Percentiles rank a stretch among this genome's conserved stretches.
phyloP scores from a whole-genome alignment of 2,888 invertebrate genomes.

The Tenthredo distinguenda region DNA sequence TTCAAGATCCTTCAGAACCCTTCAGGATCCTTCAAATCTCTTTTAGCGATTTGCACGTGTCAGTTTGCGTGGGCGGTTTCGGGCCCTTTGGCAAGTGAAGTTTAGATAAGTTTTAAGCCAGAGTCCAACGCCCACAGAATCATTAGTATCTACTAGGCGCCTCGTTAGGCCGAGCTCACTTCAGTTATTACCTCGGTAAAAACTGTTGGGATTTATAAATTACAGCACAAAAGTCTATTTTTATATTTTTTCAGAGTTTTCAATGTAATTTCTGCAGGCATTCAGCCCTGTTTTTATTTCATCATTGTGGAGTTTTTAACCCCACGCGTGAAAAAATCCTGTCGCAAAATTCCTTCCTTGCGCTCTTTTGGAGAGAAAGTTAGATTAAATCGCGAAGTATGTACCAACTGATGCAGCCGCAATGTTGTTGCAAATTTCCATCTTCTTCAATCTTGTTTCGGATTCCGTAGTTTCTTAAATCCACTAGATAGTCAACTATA shows the following conservation, averaged over 20 bases:
- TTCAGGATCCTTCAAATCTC: constrained; percentile 3
- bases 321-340: background rate
- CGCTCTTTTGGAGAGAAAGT: background rate
- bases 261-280: background rate
- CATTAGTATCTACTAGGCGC: constrained; percentile 9
- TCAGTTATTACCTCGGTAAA: background rate
- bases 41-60: constrained; percentile 3
- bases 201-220: background rate
- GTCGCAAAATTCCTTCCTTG: background rate
- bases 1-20: constrained; percentile 5
- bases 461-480: background rate
- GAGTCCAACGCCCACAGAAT: background rate
- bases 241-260: background rate
- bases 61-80: background rate
- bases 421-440: background rate
- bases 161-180: constrained; percentile 13
- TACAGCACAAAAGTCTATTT: background rate
- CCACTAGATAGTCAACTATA: background rate
- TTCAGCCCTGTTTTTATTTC: background rate
- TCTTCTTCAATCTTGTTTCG: background rate
- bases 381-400: constrained; percentile 9
- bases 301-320: background rate
- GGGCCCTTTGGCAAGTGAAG: background rate
- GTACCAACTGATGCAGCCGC: background rate
- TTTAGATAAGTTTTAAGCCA: constrained; percentile 18